Evolutionary conservation across 2,888 invertebrate species (phyloP).

Genomic region (Apamea sordens): DNA sequence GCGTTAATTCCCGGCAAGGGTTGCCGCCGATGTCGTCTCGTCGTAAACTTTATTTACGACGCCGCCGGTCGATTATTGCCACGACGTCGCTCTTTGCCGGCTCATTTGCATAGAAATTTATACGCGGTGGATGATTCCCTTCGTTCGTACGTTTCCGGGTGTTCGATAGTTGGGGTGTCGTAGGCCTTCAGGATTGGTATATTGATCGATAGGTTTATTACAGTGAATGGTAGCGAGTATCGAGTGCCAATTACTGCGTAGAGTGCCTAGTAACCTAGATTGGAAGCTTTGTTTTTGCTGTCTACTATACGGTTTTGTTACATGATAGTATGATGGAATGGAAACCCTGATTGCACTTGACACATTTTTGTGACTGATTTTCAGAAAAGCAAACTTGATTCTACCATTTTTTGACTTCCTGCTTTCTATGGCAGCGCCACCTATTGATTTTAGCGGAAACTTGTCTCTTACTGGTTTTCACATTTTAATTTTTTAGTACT

Average conservation of each 20-base stretch:
- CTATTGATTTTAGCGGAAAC: not conserved
- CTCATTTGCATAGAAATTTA: slow-evolving; percentile 88
- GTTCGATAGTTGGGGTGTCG: slow-evolving; percentile 66
- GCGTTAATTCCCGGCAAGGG: slow-evolving; percentile 81
- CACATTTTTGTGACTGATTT: slow-evolving; percentile 15
- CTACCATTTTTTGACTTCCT: not conserved
- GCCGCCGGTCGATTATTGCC: slow-evolving; percentile 82
- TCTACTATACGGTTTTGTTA: slow-evolving; percentile 23
- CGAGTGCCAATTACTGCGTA: slow-evolving; percentile 56
- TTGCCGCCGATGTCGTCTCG: slow-evolving; percentile 79
- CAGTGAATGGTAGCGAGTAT: slow-evolving; percentile 37
- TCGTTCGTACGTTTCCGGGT: slow-evolving; percentile 70
- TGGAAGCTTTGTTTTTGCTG: slow-evolving; percentile 25
- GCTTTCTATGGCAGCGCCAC: not conserved
- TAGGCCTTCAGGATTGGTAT: slow-evolving; percentile 51
- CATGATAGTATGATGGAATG: slow-evolving; percentile 5
- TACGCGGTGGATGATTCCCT: slow-evolving; percentile 79
- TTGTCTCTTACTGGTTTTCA: not conserved
- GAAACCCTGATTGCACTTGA: slow-evolving; percentile 20
- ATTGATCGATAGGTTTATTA: slow-evolving; percentile 59
- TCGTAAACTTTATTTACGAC: slow-evolving; percentile 87
- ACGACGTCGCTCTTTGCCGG: slow-evolving; percentile 79
- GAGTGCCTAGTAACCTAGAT: slow-evolving; percentile 57
- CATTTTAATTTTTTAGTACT: not conserved
- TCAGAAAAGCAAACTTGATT: not conserved